Conservation (phyloP, 2,888 invertebrate species). For the Tipula confusa region DNA sequence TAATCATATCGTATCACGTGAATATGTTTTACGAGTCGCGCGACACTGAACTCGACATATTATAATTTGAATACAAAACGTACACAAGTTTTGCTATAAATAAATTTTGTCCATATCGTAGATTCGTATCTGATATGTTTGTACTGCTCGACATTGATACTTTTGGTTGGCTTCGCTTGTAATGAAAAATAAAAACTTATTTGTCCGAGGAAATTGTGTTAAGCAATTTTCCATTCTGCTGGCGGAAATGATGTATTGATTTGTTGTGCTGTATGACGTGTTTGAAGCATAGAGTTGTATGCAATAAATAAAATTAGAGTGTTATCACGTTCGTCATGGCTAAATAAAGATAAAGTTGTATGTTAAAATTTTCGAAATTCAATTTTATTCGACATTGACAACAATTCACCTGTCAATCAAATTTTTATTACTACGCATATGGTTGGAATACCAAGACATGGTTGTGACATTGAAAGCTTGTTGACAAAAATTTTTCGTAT, state of each 20-base stretch:
- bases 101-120: background rate
- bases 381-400: background rate
- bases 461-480: too few species aligned
- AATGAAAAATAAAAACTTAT: background rate
- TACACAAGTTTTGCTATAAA: background rate
- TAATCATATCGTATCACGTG: background rate
- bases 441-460: too few species aligned
- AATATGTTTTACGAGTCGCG: background rate
- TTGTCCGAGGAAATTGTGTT: background rate
- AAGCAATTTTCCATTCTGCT: background rate
- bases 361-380: background rate
- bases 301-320: background rate
- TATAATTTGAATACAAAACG: background rate
- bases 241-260: background rate
- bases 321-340: background rate
- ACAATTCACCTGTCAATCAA: background rate
- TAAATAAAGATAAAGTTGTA: background rate
- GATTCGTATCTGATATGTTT: background rate
- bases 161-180: background rate
- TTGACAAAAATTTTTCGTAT: too few species aligned
- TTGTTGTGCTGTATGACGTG: background rate
- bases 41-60: background rate
- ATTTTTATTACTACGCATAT: too few species aligned
- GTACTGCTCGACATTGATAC: background rate
- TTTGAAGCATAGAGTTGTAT: background rate